Conservation (phyloP, 2,113 vertebrate species). For the Ploceus nigricollis region DNA sequence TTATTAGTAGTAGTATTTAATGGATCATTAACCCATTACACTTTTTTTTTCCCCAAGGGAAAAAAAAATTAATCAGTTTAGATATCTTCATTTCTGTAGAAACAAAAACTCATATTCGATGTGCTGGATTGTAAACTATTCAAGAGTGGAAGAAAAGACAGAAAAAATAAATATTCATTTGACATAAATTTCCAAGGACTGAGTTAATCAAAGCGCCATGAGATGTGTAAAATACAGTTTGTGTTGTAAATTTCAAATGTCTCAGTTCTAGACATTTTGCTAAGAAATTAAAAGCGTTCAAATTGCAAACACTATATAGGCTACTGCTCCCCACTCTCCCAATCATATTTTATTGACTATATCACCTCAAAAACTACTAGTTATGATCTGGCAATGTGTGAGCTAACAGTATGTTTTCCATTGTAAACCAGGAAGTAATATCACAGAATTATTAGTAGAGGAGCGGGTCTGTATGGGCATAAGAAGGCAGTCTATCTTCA, state of each 20-base stretch:
- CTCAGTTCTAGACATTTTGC: not conserved
- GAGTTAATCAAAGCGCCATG: not conserved
- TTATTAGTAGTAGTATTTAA: not conserved
- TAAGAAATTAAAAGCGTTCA: not conserved
- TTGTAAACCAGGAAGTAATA: not conserved
- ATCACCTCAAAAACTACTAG: not conserved
- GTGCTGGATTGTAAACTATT: not conserved
- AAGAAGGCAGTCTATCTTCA: not conserved
- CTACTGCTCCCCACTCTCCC: fast-evolving
- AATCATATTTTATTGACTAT: not conserved
- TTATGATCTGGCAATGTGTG: not conserved
- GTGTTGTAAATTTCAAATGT: not conserved
- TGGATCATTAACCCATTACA: not conserved
- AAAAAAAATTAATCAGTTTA: not conserved
- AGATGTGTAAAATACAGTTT: not conserved
- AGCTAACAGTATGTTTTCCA: not conserved
- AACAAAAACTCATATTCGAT: not conserved
- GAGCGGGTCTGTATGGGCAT: fast-evolving
- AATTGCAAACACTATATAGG: not conserved
- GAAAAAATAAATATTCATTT: not conserved
- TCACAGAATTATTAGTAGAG: not conserved
- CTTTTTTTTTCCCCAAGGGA: not conserved
- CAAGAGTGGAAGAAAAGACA: not conserved
- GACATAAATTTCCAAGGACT: not conserved
- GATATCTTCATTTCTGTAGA: not conserved